phyloP scores from a whole-genome alignment of 1,140 invertebrate genomes.

The Platyscapa corneri region DNA sequence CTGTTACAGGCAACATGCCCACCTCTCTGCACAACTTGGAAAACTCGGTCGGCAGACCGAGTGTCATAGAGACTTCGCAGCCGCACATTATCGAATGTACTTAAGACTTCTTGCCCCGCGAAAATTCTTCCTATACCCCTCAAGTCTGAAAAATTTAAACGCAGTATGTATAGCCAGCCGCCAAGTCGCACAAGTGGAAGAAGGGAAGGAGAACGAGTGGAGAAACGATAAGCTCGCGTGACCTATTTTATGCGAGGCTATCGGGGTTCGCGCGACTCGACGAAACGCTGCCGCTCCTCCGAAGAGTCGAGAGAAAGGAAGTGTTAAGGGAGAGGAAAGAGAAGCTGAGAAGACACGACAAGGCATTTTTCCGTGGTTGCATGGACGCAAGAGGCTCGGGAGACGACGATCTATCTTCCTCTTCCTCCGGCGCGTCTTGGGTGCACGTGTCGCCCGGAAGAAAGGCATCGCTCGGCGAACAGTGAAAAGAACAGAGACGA shows the following conservation, averaged over 20 bases:
- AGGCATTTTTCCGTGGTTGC: not conserved
- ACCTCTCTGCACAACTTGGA: conserved; percentile 75
- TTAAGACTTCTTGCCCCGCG: conserved; percentile 72
- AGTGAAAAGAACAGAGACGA: not conserved
- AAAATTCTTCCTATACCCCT: conserved; percentile 44
- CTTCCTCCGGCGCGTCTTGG: no score
- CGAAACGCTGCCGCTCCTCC: not conserved
- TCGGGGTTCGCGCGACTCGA: not conserved
- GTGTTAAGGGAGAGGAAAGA: not conserved
- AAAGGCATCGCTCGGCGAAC: not conserved
- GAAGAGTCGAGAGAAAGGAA: not conserved
- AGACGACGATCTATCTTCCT: not conserved
- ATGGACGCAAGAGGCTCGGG: not conserved
- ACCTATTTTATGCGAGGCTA: not conserved
- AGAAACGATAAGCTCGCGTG: not conserved
- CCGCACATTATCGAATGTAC: conserved; percentile 92
- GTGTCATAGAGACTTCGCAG: conserved; percentile 88
- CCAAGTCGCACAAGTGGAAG: conserved; percentile 42
- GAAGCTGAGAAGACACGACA: not conserved
- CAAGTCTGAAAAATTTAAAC: conserved; percentile 45
- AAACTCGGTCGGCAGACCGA: conserved; percentile 81
- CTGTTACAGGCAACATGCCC: conserved; percentile 68
- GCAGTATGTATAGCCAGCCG: conserved; percentile 43
- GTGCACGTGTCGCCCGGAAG: no score
- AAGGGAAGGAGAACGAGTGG: not conserved